These are phyloP conservation scores for Orbicella faveolata DNA, from an alignment of 64 coral and sea anemone genomes.

Conservation along the genomic window DNA sequence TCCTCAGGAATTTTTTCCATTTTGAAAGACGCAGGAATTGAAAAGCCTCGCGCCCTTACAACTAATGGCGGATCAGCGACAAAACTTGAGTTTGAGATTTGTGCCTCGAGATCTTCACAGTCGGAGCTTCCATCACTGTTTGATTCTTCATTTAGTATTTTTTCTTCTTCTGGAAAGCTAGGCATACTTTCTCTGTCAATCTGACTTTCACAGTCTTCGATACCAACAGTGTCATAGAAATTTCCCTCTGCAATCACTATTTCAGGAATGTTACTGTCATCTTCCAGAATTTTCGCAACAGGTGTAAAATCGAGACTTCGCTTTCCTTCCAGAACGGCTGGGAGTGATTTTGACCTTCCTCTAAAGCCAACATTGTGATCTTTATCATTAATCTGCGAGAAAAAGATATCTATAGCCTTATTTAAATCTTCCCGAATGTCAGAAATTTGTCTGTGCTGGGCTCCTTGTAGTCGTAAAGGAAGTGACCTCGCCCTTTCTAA, in stretches of 20 bases:
- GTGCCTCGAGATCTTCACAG: not conserved
- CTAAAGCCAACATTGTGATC: not conserved
- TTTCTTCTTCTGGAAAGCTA: not conserved
- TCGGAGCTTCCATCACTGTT: not conserved
- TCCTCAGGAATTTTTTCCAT: slow-evolving; percentile 20
- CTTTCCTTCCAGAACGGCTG: not conserved
- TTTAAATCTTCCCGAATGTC: not conserved
- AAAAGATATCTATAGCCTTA: not conserved
- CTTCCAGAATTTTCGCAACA: not conserved
- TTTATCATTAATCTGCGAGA: not conserved
- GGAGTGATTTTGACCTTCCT: slow-evolving; percentile 5
- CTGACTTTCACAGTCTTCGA: not conserved
- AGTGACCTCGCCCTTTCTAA: slow-evolving; percentile 10
- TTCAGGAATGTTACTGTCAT: not conserved
- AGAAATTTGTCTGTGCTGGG: not conserved
- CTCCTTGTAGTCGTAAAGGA: not conserved
- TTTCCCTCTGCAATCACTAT: not conserved
- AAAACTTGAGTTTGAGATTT: not conserved
- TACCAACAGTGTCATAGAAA: not conserved
- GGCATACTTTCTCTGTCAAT: not conserved
- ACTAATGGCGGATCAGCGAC: not conserved
- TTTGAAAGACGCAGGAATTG: not conserved
- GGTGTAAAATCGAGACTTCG: not conserved
- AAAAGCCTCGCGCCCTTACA: not conserved
- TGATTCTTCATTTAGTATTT: not conserved